Evolutionary conservation across 1,140 invertebrate species (phyloP).

Genomic region (Orchesella cincta): DNA sequence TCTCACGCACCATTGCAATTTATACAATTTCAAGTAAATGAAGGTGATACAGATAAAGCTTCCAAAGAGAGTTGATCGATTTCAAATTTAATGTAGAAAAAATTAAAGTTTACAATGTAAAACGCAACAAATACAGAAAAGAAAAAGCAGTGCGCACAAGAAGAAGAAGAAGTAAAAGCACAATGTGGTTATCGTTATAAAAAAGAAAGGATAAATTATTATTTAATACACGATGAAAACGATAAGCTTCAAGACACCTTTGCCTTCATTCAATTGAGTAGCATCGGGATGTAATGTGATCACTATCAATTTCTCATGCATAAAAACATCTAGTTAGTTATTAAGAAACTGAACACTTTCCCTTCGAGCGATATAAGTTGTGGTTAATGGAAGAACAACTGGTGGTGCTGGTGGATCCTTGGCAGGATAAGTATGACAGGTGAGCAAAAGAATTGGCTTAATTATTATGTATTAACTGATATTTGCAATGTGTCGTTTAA

Average conservation of each 20-base stretch:
- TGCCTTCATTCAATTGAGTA: too few relatives aligned
- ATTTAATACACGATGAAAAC: too few relatives aligned
- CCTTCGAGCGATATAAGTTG: not conserved
- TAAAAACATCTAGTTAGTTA: too few relatives aligned
- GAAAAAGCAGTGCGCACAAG: not conserved
- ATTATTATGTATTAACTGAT: not conserved
- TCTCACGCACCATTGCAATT: not conserved
- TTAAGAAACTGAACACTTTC: too few relatives aligned
- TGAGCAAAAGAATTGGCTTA: too few relatives aligned
- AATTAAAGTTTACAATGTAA: not conserved
- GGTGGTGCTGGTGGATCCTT: conserved; percentile 59
- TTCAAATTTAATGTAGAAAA: not conserved
- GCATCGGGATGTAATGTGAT: too few relatives aligned
- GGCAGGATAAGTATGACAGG: conserved; percentile 90
- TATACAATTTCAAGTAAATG: not conserved
- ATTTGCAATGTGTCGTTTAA: not conserved
- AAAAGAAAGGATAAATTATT: too few relatives aligned
- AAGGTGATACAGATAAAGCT: not conserved
- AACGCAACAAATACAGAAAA: not conserved
- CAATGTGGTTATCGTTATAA: too few relatives aligned
- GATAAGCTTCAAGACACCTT: too few relatives aligned
- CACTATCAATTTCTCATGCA: too few relatives aligned
- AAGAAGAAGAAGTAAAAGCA: too few relatives aligned
- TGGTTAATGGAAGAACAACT: conserved; percentile 76
- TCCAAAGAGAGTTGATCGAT: not conserved